phyloP scores from a whole-genome alignment of 2,113 vertebrate genomes.

The Phasianus colchicus region DNA sequence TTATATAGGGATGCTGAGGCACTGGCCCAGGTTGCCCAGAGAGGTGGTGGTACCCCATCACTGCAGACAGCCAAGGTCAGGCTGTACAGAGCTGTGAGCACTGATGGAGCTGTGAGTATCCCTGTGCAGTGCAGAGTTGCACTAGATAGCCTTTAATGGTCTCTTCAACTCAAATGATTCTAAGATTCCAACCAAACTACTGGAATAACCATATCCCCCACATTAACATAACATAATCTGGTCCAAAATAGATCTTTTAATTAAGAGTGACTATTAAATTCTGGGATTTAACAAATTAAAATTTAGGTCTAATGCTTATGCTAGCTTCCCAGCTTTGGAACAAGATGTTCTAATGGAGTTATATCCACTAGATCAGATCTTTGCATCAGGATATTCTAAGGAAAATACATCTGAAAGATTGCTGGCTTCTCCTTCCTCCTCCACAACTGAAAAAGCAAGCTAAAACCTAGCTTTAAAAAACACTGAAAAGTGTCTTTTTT shows the following conservation, averaged over 20 bases:
- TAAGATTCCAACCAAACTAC: background rate
- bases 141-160: too few species aligned
- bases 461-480: background rate
- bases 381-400: background rate
- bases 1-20: too few species aligned
- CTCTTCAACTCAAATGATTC: too few species aligned
- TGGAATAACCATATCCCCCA: background rate
- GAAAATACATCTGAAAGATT: background rate
- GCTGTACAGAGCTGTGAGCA: too few species aligned
- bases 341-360: background rate
- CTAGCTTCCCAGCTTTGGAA: background rate
- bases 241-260: background rate
- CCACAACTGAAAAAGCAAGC: background rate
- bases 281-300: background rate
- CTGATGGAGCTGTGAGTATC: too few species aligned
- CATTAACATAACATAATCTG: background rate
- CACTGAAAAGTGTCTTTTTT: background rate
- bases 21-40: too few species aligned
- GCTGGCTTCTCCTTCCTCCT: background rate
- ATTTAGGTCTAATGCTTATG: background rate
- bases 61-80: too few species aligned
- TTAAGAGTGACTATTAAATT: background rate
- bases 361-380: background rate
- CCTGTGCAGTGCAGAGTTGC: too few species aligned
- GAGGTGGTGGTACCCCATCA: too few species aligned